These are phyloP conservation scores for Epistrophe eligans DNA, from an alignment of 2,888 invertebrate species.

Conservation along the genomic window DNA sequence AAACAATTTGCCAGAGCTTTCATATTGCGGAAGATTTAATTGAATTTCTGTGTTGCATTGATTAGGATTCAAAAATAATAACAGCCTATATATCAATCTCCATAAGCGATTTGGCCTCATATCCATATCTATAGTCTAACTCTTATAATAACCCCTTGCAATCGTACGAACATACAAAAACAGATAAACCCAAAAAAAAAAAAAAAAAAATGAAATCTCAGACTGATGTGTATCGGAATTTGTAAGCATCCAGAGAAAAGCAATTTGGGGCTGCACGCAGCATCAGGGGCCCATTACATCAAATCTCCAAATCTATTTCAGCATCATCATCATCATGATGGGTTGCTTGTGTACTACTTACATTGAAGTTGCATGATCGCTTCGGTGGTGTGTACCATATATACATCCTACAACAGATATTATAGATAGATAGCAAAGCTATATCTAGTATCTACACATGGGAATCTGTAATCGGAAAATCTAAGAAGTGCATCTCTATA, in stretches of 20 bases:
- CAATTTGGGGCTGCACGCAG: constrained; percentile 47
- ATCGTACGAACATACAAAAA: constrained; percentile 58
- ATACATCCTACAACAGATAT: not conserved
- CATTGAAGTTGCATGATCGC: constrained; percentile 54
- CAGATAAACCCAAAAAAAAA: constrained; percentile 47
- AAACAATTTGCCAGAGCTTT: constrained; percentile 54
- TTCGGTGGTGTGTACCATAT: not conserved
- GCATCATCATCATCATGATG: constrained; percentile 51
- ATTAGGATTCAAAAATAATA: constrained; percentile 56
- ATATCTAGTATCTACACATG: not conserved
- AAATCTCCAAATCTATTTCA: constrained; percentile 65
- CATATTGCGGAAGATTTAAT: constrained; percentile 57
- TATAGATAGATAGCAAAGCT: not conserved
- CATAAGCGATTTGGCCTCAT: constrained; percentile 33
- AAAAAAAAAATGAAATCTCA: constrained; percentile 20
- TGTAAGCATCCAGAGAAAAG: constrained; percentile 54
- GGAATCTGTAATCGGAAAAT: constrained; percentile 48
- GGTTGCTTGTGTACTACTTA: constrained; percentile 13
- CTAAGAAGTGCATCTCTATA: constrained; percentile 61
- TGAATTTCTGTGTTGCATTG: constrained; percentile 69
- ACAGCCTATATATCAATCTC: constrained; percentile 28
- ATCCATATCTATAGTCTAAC: constrained; percentile 6
- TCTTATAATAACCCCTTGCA: not conserved
- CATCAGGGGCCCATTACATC: constrained; percentile 46
- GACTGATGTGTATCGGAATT: constrained; percentile 51